phyloP scores from a whole-genome alignment of 2,888 invertebrate species.

The Drosophila acutilabella region DNA sequence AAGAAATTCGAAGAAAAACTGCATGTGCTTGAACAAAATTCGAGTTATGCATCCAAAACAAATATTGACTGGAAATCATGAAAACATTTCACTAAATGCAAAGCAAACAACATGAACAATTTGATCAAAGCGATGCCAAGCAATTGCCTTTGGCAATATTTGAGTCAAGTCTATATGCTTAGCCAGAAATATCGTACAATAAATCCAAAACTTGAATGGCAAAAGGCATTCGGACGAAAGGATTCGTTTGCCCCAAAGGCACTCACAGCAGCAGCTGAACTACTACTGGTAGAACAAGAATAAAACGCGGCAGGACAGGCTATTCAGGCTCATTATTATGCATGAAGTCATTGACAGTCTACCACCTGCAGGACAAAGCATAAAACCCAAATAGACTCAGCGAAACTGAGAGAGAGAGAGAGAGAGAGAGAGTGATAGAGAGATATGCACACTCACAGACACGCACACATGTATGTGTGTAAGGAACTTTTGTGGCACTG shows the following conservation, averaged over 20 bases:
- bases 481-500: slow-evolving; percentile 58
- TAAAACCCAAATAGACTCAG: slow-evolving; percentile 33
- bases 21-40: slow-evolving; percentile 47
- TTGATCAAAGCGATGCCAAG: slow-evolving; percentile 45
- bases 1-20: slow-evolving; percentile 9
- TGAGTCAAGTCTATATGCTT: slow-evolving; percentile 52
- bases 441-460: slow-evolving; percentile 12
- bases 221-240: slow-evolving; percentile 52
- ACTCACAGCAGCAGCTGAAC: not conserved
- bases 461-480: slow-evolving; percentile 9
- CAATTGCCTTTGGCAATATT: slow-evolving; percentile 64
- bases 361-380: slow-evolving; percentile 76
- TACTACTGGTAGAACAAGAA: slow-evolving; percentile 4
- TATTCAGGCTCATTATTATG: slow-evolving; percentile 71
- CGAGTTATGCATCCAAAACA: slow-evolving; percentile 61
- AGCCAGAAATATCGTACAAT: slow-evolving; percentile 63
- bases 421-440: not conserved
- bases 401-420: not conserved
- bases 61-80: slow-evolving; percentile 49
- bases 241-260: slow-evolving; percentile 47
- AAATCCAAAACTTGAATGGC: slow-evolving; percentile 68
- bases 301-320: slow-evolving; percentile 23
- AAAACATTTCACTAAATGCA: slow-evolving; percentile 57
- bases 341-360: slow-evolving; percentile 76
- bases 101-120: slow-evolving; percentile 60